Conservation (phyloP, 2,113 vertebrate genomes). For the Formicarius rufipectus region DNA sequence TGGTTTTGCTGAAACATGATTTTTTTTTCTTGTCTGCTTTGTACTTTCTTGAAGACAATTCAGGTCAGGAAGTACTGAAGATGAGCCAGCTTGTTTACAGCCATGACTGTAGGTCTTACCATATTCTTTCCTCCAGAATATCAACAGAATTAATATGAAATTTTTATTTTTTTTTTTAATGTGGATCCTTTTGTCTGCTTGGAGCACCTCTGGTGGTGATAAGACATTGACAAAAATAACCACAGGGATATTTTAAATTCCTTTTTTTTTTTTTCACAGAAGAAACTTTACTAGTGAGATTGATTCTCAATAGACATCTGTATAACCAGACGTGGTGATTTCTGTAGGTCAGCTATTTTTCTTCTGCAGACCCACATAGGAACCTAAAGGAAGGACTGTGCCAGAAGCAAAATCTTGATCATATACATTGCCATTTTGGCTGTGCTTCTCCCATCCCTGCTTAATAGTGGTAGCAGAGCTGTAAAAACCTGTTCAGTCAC, state of each 20-base stretch:
- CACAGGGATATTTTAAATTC: neutral
- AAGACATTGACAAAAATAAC: neutral
- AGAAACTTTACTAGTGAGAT: neutral
- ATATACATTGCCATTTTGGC: neutral
- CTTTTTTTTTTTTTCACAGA: neutral
- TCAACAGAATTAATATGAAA: neutral
- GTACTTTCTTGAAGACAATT: neutral
- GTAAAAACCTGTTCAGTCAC: neutral
- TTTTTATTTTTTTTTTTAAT: rapidly evolving
- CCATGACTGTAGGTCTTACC: neutral
- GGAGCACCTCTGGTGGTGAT: neutral
- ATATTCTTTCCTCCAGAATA: neutral
- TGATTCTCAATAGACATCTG: neutral
- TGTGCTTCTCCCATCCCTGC: neutral
- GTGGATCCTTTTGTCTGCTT: neutral
- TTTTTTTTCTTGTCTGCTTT: neutral
- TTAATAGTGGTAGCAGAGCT: neutral
- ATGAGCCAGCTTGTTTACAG: neutral
- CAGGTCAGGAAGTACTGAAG: neutral
- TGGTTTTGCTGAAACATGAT: neutral
- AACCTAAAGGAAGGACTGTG: neutral
- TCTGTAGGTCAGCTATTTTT: neutral
- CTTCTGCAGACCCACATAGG: neutral
- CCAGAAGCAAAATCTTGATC: neutral
- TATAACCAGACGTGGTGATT: neutral